A percentile compares a stretch with the other conserved stretches of the same genome.
Evolutionary conservation across 2,113 vertebrate species (phyloP).

Genomic region (Triplophysa rosa): DNA sequence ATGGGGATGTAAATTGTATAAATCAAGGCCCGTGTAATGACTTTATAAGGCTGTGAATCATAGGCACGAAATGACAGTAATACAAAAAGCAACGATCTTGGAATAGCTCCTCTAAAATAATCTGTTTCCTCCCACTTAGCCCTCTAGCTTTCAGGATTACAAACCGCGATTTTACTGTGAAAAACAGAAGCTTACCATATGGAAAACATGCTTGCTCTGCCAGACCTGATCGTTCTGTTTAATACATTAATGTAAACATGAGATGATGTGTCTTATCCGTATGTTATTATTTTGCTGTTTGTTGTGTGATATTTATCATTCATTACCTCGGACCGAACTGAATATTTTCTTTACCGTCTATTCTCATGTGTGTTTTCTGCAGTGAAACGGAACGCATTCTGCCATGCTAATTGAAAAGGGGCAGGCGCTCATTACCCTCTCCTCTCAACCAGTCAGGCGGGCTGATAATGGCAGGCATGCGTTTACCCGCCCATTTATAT

Average conservation of each 20-base stretch:
- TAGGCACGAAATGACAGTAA: conserved; percentile 15
- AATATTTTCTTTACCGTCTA: conserved; percentile 22
- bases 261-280: background rate
- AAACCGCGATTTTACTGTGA: conserved; percentile 14
- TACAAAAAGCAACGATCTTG: conserved; percentile 22
- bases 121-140: conserved; percentile 32
- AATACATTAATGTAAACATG: conserved; percentile 4
- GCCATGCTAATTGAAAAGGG: conserved; percentile 30
- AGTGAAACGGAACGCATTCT: conserved; percentile 34
- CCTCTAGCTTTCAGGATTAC: conserved; percentile 27
- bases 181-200: conserved; percentile 19
- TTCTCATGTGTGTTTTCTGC: conserved; percentile 23
- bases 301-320: conserved; percentile 32
- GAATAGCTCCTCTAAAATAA: conserved; percentile 45
- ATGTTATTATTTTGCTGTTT: conserved; percentile 24
- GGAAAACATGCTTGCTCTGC: background rate
- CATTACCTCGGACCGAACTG: background rate
- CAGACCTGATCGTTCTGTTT: background rate
- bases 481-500: conserved; percentile 71
- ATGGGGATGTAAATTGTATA: background rate
- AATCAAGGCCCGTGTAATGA: background rate
- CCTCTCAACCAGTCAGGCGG: conserved; percentile 54
- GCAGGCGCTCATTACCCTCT: conserved; percentile 58
- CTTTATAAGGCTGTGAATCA: conserved; percentile 30
- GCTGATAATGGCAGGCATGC: conserved; percentile 45